Conservation (phyloP, 35 echinoderm and acorn worm genomes). For the Holothuria glaberrima region DNA sequence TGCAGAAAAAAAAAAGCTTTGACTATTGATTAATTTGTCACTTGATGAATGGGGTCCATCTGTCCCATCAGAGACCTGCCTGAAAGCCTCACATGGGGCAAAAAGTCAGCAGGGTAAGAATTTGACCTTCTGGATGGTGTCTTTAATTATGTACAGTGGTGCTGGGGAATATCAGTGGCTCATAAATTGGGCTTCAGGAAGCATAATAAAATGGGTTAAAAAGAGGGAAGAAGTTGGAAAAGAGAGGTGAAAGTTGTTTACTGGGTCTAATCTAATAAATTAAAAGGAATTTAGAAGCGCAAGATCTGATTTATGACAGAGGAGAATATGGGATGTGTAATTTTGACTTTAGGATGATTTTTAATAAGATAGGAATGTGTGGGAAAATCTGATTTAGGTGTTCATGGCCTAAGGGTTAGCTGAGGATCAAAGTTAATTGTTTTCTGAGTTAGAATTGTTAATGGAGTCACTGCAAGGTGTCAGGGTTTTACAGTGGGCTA, state of each 20-base stretch:
- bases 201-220: slow-evolving; percentile 52
- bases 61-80: slow-evolving; percentile 28
- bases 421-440: slow-evolving; percentile 58
- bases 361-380: slow-evolving; percentile 64
- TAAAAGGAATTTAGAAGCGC: slow-evolving; percentile 61
- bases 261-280: slow-evolving; percentile 63
- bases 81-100: slow-evolving; percentile 51
- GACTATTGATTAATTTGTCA: slow-evolving; percentile 59
- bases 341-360: slow-evolving; percentile 63
- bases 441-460: slow-evolving; percentile 56
- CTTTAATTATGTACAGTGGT: slow-evolving; percentile 44
- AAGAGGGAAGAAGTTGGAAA: slow-evolving; percentile 19
- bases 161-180: slow-evolving; percentile 44
- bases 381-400: slow-evolving; percentile 69
- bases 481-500: slow-evolving; percentile 11
- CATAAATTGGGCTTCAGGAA: slow-evolving; percentile 48
- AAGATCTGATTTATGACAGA: slow-evolving; percentile 55
- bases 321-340: slow-evolving; percentile 57
- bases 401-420: slow-evolving; percentile 55
- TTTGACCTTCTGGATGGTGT: slow-evolving; percentile 49
- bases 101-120: slow-evolving; percentile 50
- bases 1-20: not conserved
- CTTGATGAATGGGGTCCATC: slow-evolving; percentile 61
- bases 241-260: slow-evolving; percentile 63
- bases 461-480: slow-evolving; percentile 47